These are phyloP conservation scores for Suillia variegata DNA, from an alignment of 2,888 invertebrate species.

Conservation along the genomic window DNA sequence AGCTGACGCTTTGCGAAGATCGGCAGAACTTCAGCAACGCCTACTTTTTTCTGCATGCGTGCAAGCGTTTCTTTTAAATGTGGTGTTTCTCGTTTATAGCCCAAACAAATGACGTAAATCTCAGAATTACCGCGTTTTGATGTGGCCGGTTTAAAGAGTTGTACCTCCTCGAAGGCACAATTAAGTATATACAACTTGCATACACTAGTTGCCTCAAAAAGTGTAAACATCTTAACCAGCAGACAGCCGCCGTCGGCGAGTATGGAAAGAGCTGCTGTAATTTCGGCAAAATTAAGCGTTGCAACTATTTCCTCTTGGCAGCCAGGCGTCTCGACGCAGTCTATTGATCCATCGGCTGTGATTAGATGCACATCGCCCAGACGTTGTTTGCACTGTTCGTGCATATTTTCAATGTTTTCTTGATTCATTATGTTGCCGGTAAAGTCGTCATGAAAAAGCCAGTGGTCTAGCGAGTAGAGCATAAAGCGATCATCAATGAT, in stretches of 20 bases:
- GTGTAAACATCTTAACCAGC: constrained; percentile 88
- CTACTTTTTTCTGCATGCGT: constrained; percentile 33
- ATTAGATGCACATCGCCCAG: constrained; percentile 69
- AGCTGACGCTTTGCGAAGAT: constrained; percentile 69
- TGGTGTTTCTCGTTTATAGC: constrained; percentile 42
- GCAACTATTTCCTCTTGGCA: constrained; percentile 84
- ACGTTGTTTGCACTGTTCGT: constrained; percentile 61
- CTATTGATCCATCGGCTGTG: constrained; percentile 93
- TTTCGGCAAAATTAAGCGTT: constrained; percentile 83
- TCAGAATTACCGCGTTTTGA: constrained; percentile 97
- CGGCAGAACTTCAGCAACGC: constrained; percentile 44
- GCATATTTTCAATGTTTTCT: constrained; percentile 71
- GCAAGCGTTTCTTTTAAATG: constrained; percentile 38
- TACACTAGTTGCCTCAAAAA: constrained; percentile 82
- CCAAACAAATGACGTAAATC: constrained; percentile 79
- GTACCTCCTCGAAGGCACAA: constrained; percentile 74
- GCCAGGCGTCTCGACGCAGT: constrained; percentile 83
- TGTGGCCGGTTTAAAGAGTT: constrained; percentile 84
- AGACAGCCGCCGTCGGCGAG: constrained; percentile 76
- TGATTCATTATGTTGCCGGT: constrained; percentile 83
- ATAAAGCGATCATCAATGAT: constrained; percentile 84
- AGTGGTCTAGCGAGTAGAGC: constrained; percentile 74
- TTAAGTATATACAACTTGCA: constrained; percentile 79
- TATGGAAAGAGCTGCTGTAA: constrained; percentile 74
- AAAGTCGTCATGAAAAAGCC: constrained; percentile 85